phyloP scores from a whole-genome alignment of 2,888 invertebrate species.

The Tetragonula carbonaria region DNA sequence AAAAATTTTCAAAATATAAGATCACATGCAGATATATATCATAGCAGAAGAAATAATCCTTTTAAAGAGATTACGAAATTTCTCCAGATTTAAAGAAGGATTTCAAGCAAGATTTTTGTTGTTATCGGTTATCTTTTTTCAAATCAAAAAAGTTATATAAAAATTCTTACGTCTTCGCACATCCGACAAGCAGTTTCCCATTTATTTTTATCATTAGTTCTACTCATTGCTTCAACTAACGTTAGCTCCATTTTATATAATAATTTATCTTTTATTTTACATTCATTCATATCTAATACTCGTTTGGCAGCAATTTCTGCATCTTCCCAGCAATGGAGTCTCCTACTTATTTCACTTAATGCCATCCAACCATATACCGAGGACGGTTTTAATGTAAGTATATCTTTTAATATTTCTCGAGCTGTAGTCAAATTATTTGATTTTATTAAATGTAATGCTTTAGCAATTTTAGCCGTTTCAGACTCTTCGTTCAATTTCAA shows the following conservation, averaged over 20 bases:
- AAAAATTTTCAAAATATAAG: no score
- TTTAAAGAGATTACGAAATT: neutral
- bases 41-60: no score
- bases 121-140: neutral
- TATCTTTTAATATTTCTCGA: conserved; percentile 84
- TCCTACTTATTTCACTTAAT: conserved; percentile 84
- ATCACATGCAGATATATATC: neutral
- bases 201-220: conserved; percentile 85
- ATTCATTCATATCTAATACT: conserved; percentile 80
- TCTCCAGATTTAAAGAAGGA: neutral
- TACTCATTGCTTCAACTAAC: conserved; percentile 83
- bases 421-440: conserved; percentile 86
- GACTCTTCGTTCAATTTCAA: conserved; percentile 86
- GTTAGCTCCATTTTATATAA: conserved; percentile 76
- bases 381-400: conserved; percentile 82
- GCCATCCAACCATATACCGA: conserved; percentile 85
- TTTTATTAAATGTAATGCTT: conserved; percentile 86
- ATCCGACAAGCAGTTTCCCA: conserved; percentile 81
- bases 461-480: conserved; percentile 87
- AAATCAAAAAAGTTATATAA: neutral
- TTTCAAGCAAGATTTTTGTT: neutral
- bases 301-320: conserved; percentile 83
- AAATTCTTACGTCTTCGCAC: conserved; percentile 80
- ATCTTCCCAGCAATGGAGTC: conserved; percentile 85
- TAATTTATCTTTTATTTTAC: conserved; percentile 75